A percentile compares a stretch with the other conserved stretches of the same genome.
Conservation (phyloP, 2,888 invertebrate species). For the Ypsolopha sequella region DNA sequence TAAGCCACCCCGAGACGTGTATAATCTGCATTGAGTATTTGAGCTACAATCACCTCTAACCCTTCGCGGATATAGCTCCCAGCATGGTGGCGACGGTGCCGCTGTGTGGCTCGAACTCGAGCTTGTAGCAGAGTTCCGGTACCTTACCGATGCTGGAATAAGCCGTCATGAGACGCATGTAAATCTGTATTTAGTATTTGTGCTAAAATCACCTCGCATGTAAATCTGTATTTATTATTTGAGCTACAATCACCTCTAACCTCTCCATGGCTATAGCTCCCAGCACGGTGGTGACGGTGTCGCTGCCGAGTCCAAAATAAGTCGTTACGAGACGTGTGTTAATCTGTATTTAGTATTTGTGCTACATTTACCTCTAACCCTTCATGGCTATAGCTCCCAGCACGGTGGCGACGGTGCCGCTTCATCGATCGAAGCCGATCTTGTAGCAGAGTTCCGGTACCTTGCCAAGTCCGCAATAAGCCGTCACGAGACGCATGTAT, state of each 20-base stretch:
- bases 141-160: conserved; percentile 35
- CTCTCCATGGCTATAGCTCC: conserved; percentile 45
- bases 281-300: too few relatives aligned
- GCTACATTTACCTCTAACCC: not conserved
- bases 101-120: conserved; percentile 47
- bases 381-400: not conserved
- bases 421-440: too few relatives aligned
- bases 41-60: too few relatives aligned
- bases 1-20: too few relatives aligned
- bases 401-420: not conserved
- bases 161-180: conserved; percentile 30
- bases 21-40: too few relatives aligned
- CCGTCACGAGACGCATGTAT: too few relatives aligned
- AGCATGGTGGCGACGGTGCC: conserved; percentile 46
- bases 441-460: too few relatives aligned
- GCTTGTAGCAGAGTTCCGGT: conserved; percentile 57
- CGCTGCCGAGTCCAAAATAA: too few relatives aligned
- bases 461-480: too few relatives aligned
- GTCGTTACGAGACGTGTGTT: too few relatives aligned
- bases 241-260: conserved; percentile 31
- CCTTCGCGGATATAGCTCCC: conserved; percentile 55
- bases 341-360: not conserved
- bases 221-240: conserved; percentile 39
- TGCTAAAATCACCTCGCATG: conserved; percentile 27
- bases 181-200: not conserved